phyloP scores from a whole-genome alignment of 2,888 invertebrate species.

The Drosophila kambysellisi region DNA sequence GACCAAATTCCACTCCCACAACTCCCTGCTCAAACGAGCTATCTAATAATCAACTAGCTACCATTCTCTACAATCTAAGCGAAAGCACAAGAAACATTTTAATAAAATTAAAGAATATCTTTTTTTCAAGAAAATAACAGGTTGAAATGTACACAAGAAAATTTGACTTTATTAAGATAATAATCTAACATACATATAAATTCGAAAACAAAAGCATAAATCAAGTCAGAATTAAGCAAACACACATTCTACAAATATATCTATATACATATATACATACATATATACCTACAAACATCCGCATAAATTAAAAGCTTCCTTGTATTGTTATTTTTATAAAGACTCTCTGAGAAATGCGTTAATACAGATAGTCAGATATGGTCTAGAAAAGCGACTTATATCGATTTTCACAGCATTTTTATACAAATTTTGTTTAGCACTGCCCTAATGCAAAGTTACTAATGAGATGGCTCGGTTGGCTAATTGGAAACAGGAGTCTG shows the following conservation, averaged over 20 bases:
- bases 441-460: neutral
- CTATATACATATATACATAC: no score
- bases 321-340: neutral
- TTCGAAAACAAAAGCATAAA: neutral
- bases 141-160: neutral
- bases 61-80: constrained; percentile 13
- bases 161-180: neutral
- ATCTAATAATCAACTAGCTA: constrained; percentile 46
- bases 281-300: neutral
- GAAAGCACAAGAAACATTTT: neutral
- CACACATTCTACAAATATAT: neutral
- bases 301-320: neutral
- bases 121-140: constrained; percentile 1
- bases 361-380: neutral
- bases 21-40: constrained; percentile 1
- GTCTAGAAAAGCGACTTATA: neutral
- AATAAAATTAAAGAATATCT: constrained; percentile 18
- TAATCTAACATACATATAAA: neutral
- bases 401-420: constrained; percentile 1
- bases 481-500: neutral
- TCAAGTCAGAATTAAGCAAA: neutral
- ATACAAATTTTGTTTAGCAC: neutral
- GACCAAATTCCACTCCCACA: constrained; percentile 24
- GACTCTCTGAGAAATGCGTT: neutral
- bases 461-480: neutral